These are phyloP conservation scores for Galaxea fascicularis DNA, from an alignment of 92 coral and sea anemone species.

Conservation along the genomic window DNA sequence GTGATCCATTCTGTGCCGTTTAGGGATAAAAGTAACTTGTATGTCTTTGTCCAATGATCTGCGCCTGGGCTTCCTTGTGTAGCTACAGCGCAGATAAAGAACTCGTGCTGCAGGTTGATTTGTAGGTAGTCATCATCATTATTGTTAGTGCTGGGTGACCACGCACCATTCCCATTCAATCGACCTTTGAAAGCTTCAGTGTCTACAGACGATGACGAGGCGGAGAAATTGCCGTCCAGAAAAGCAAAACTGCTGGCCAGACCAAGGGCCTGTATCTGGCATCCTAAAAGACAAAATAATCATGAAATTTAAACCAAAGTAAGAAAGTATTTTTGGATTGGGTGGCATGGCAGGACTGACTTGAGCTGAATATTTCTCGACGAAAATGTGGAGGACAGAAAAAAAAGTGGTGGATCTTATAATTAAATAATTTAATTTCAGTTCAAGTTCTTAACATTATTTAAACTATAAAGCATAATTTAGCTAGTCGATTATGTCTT, in stretches of 20 bases:
- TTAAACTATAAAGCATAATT: too few relatives aligned
- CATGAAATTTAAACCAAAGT: neutral
- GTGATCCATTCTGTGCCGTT: conserved; percentile 42
- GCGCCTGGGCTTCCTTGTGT: conserved; percentile 13
- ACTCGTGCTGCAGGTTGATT: conserved; percentile 18
- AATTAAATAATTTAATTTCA: too few relatives aligned
- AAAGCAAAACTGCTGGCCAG: conserved; percentile 9
- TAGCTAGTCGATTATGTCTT: too few relatives aligned
- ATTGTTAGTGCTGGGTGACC: conserved; percentile 26
- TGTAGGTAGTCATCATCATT: conserved; percentile 4
- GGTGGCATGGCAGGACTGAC: too few relatives aligned
- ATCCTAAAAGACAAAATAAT: neutral
- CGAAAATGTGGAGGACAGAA: too few relatives aligned
- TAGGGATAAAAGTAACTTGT: conserved; percentile 35
- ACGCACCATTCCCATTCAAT: neutral
- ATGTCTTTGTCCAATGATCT: conserved; percentile 18
- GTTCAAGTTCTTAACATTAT: too few relatives aligned
- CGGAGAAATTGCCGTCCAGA: conserved; percentile 9
- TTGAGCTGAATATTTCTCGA: too few relatives aligned
- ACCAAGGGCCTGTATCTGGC: conserved; percentile 25
- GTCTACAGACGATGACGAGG: neutral
- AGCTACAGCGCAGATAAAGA: conserved; percentile 34
- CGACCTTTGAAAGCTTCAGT: conserved; percentile 21
- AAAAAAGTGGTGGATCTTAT: too few relatives aligned
- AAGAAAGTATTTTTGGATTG: neutral